Percentiles rank a stretch among this genome's conserved stretches.
These are phyloP conservation scores for Papilio polytes DNA, from an alignment of 1,140 invertebrate genomes.

Conservation along the genomic window DNA sequence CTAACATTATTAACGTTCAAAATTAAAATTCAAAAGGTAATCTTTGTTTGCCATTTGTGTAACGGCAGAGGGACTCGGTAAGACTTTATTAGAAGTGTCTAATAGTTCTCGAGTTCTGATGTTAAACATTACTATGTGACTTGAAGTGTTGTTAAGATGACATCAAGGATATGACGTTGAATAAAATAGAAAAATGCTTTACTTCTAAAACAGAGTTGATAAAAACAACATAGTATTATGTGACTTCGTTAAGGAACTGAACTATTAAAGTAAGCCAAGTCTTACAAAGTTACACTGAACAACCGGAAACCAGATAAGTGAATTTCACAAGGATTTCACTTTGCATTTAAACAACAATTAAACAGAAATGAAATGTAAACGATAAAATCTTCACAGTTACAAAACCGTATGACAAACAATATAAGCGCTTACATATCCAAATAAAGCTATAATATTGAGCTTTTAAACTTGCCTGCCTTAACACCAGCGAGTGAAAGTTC, in stretches of 20 bases:
- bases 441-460: constrained; percentile 25
- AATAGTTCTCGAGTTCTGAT: not conserved
- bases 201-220: too few relatives aligned
- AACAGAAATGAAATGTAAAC: not conserved
- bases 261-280: not conserved
- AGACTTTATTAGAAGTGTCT: not conserved
- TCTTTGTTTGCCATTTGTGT: not conserved
- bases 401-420: constrained; percentile 20
- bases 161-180: too few relatives aligned
- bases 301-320: constrained; percentile 5
- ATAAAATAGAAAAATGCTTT: too few relatives aligned
- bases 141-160: too few relatives aligned
- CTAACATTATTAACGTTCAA: not conserved
- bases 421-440: not conserved
- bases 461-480: constrained; percentile 6
- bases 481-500: constrained; percentile 33
- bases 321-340: constrained; percentile 22
- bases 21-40: not conserved
- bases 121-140: not conserved
- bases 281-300: not conserved
- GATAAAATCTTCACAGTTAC: constrained; percentile 25
- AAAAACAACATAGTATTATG: not conserved
- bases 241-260: not conserved
- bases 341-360: constrained; percentile 9
- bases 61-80: not conserved